Conservation (phyloP, 2,113 vertebrate genomes). For the Strigops habroptila region DNA sequence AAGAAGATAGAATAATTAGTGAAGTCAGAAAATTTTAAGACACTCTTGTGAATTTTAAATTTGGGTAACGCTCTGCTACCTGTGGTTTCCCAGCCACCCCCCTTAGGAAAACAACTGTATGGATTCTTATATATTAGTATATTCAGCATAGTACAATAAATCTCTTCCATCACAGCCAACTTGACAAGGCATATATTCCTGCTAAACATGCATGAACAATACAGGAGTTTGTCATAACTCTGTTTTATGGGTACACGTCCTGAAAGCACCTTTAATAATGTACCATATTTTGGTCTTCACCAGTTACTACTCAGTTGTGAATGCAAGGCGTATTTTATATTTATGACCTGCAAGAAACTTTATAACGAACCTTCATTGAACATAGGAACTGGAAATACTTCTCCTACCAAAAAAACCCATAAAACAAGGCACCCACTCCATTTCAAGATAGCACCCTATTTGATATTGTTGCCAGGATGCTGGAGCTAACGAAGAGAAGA, state of each 20-base stretch:
- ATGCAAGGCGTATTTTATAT: not conserved
- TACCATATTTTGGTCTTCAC: not conserved
- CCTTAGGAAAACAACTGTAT: not conserved
- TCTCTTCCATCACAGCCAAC: not conserved
- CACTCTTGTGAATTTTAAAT: not conserved
- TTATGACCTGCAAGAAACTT: not conserved
- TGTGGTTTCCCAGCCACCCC: not conserved
- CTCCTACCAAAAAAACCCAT: fast-evolving
- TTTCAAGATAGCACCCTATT: not conserved
- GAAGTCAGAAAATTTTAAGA: not conserved
- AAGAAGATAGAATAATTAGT: not conserved
- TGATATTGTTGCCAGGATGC: not conserved
- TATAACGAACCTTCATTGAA: not conserved
- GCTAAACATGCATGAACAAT: not conserved
- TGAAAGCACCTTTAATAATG: not conserved
- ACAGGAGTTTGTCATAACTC: not conserved
- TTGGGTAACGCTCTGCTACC: not conserved
- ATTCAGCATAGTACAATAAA: not conserved
- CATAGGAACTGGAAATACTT: not conserved
- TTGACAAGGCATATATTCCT: not conserved
- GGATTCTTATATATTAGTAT: not conserved
- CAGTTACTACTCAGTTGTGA: not conserved
- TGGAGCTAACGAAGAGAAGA: not conserved
- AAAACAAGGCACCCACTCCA: not conserved
- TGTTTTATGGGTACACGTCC: not conserved